These are phyloP conservation scores for Dermochelys coriacea DNA, from an alignment of 2,797 vertebrate genomes.

Conservation along the genomic window DNA sequence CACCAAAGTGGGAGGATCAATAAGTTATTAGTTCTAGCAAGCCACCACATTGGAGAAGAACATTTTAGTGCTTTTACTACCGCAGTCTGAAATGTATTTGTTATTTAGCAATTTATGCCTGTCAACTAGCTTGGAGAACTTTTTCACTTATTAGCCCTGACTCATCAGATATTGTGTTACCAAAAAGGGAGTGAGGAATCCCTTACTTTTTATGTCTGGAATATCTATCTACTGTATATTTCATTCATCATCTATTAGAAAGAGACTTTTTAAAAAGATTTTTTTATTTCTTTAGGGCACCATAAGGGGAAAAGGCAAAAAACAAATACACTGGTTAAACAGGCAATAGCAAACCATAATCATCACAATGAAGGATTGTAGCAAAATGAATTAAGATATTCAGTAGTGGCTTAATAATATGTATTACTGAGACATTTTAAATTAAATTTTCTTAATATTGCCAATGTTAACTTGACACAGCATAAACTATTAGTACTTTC, in stretches of 20 bases:
- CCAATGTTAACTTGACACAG: background rate
- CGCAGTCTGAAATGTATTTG: background rate
- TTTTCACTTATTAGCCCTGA: background rate
- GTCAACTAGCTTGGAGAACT: background rate
- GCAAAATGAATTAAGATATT: background rate
- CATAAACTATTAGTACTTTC: background rate
- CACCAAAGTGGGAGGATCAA: background rate
- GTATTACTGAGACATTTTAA: background rate
- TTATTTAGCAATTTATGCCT: background rate
- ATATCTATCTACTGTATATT: background rate
- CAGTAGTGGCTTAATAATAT: background rate
- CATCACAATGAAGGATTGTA: background rate
- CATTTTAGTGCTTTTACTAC: background rate
- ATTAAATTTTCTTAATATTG: background rate
- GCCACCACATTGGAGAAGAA: background rate
- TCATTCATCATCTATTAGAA: background rate
- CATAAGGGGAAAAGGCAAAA: background rate
- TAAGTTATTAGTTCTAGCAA: conserved; percentile 5
- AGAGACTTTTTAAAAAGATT: background rate
- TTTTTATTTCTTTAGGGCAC: background rate
- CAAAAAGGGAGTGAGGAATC: background rate
- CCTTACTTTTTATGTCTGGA: background rate
- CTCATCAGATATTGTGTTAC: background rate
- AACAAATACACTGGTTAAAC: background rate
- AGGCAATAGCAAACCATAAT: background rate